Conservation (phyloP, 2,113 vertebrate species). For the Chinchilla lanigera region DNA sequence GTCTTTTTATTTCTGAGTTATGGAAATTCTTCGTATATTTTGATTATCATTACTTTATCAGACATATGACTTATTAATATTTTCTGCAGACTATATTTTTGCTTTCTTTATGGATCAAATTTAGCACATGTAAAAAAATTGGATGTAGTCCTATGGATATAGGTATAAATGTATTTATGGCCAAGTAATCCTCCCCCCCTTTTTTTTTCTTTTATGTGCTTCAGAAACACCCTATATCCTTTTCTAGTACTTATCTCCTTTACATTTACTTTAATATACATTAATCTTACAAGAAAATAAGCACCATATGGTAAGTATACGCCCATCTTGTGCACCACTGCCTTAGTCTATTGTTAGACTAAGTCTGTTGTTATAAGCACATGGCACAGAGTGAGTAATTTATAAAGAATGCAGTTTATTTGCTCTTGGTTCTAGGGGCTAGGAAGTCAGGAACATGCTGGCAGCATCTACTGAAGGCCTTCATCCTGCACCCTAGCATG, state of each 20-base stretch:
- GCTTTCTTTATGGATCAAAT: not conserved
- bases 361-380: not conserved
- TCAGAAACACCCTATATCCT: not conserved
- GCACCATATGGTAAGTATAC: not conserved
- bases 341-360: not conserved
- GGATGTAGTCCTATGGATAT: not conserved
- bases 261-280: not conserved
- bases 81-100: not conserved
- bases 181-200: not conserved
- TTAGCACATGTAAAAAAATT: not conserved
- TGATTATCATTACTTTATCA: too few relatives aligned
- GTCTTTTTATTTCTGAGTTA: not conserved
- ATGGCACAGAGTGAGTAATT: not conserved
- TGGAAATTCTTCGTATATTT: not conserved
- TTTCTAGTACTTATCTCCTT: not conserved
- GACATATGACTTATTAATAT: not conserved
- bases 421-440: not conserved
- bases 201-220: not conserved
- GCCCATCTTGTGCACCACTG: not conserved
- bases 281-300: too few relatives aligned
- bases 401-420: not conserved
- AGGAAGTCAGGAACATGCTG: not conserved
- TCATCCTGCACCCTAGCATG: not conserved
- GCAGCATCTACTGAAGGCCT: not conserved
- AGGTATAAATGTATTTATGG: not conserved